Evolutionary conservation across 35 echinoderm and acorn worm genomes (phyloP).

Genomic region (Acanthaster planci): DNA sequence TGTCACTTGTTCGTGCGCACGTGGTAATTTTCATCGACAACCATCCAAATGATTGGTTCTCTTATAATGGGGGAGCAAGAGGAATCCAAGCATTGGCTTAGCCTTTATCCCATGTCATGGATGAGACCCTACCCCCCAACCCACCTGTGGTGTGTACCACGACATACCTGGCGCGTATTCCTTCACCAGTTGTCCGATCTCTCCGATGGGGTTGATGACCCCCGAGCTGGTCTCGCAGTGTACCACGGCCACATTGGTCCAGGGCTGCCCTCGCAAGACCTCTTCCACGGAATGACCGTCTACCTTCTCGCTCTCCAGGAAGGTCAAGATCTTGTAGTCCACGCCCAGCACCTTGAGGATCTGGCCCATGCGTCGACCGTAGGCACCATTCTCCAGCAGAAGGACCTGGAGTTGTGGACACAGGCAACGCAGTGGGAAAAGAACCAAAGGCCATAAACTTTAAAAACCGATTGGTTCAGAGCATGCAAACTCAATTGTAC

Average conservation of each 20-base stretch:
- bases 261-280: conserved; percentile 45
- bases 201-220: conserved; percentile 62
- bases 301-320: conserved; percentile 57
- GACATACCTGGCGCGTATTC: conserved; percentile 65
- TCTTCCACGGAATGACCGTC: conserved; percentile 47
- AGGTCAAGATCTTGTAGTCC: conserved; percentile 30
- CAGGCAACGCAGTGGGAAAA: neutral
- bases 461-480: too few species aligned
- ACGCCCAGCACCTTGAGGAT: conserved; percentile 49
- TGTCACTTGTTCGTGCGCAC: too few species aligned
- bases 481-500: too few species aligned
- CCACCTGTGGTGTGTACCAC: too few species aligned
- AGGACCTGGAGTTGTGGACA: conserved; percentile 57
- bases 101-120: too few species aligned
- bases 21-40: too few species aligned
- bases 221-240: conserved; percentile 91
- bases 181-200: conserved; percentile 76
- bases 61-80: too few species aligned
- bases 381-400: conserved; percentile 77
- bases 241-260: conserved; percentile 79
- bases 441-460: too few species aligned
- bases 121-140: too few species aligned
- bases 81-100: too few species aligned
- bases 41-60: too few species aligned
- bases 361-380: conserved; percentile 64